Percentiles rank a stretch among this genome's conserved stretches.
Conservation (phyloP, 2,888 invertebrate genomes). For the Arctia plantaginis region DNA sequence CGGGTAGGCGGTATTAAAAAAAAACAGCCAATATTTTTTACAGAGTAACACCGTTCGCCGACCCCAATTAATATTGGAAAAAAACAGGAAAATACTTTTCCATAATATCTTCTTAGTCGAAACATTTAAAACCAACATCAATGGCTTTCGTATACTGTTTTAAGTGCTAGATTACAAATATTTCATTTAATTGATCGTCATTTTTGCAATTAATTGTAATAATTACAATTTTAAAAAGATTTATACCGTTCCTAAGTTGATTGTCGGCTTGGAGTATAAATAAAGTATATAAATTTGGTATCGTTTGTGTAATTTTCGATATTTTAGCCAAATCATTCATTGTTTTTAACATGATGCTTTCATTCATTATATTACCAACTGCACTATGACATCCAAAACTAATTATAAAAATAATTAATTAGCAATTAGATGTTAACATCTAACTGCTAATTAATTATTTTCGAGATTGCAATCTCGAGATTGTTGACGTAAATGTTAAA, state of each 20-base stretch:
- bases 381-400: conserved; percentile 4
- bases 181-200: too few relatives aligned
- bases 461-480: too few relatives aligned
- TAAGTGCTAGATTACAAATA: too few relatives aligned
- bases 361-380: not conserved
- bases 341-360: not conserved
- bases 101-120: not conserved
- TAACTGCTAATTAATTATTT: not conserved
- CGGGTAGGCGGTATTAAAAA: not conserved
- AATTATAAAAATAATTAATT: too few relatives aligned
- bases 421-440: not conserved
- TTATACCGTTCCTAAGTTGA: too few relatives aligned
- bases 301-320: not conserved
- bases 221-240: too few relatives aligned
- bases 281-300: too few relatives aligned
- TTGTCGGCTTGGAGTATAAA: too few relatives aligned
- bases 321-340: not conserved
- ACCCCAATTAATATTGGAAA: not conserved
- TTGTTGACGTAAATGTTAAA: too few relatives aligned
- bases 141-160: not conserved
- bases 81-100: not conserved
- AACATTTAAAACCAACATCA: not conserved
- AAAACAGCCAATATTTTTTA: not conserved
- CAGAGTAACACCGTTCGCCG: not conserved
- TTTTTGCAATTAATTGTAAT: too few relatives aligned